Evolutionary conservation across 2,113 vertebrate genomes (phyloP).

Genomic region (Equus przewalskii): DNA sequence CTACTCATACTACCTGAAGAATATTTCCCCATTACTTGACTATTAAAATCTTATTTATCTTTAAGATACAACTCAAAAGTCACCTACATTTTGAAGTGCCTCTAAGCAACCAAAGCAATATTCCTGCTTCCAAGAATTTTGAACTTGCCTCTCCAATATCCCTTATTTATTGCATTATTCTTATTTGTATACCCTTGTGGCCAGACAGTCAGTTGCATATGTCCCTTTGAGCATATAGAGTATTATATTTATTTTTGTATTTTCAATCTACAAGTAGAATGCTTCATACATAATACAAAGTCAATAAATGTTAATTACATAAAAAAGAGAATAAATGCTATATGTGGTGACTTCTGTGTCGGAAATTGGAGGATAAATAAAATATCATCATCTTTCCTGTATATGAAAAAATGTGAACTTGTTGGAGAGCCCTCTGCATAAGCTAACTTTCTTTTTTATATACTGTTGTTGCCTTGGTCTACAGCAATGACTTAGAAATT

Average conservation of each 20-base stretch:
- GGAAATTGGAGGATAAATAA: background rate
- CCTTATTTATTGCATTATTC: background rate
- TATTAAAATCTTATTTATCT: background rate
- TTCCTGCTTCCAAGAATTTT: background rate
- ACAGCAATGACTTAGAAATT: background rate
- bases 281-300: background rate
- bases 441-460: background rate
- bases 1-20: background rate
- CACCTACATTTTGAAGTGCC: background rate
- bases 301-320: background rate
- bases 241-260: background rate
- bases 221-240: background rate
- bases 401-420: background rate
- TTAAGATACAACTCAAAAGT: background rate
- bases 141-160: background rate
- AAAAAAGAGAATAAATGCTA: background rate
- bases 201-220: background rate
- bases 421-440: background rate
- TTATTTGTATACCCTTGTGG: background rate
- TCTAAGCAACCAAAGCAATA: background rate
- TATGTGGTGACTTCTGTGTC: background rate
- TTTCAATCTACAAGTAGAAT: background rate
- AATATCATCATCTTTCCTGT: background rate
- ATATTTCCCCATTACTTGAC: background rate
- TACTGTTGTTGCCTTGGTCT: background rate